phyloP scores from a whole-genome alignment of 2,113 vertebrate genomes.

The Neogale vison region DNA sequence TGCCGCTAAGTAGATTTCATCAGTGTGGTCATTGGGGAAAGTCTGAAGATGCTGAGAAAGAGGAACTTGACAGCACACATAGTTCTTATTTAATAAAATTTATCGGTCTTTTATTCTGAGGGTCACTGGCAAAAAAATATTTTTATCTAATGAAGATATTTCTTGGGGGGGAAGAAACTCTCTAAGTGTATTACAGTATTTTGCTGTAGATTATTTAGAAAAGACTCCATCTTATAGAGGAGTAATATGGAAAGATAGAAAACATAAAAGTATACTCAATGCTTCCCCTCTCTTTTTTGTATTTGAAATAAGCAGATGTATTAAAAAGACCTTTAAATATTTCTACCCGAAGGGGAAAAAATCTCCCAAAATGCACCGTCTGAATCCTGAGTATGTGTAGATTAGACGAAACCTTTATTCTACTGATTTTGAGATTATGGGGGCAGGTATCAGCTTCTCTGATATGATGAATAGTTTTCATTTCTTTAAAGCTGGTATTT shows the following conservation, averaged over 20 bases:
- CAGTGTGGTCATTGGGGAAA: neutral
- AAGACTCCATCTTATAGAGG: neutral
- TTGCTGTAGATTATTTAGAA: constrained; percentile 21
- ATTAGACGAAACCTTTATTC: neutral
- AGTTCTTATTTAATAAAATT: neutral
- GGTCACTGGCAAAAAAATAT: neutral
- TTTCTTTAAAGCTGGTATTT: constrained; percentile 31
- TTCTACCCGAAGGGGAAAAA: neutral
- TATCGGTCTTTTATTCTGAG: neutral
- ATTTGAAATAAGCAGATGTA: neutral
- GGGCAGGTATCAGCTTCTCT: constrained; percentile 3
- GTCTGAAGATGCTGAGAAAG: neutral
- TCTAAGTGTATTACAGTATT: neutral
- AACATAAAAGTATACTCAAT: neutral
- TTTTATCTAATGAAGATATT: constrained; percentile 24
- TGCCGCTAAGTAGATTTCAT: neutral
- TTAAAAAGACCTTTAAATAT: constrained; percentile 15
- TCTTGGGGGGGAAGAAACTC: neutral
- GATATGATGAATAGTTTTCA: constrained; percentile 25
- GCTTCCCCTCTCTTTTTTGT: neutral
- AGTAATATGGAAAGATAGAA: neutral
- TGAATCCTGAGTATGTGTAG: neutral
- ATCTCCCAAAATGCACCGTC: neutral
- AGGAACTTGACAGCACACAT: neutral
- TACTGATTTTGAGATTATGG: neutral